phyloP scores from a whole-genome alignment of 2,113 vertebrate species.

The Scomber scombrus region DNA sequence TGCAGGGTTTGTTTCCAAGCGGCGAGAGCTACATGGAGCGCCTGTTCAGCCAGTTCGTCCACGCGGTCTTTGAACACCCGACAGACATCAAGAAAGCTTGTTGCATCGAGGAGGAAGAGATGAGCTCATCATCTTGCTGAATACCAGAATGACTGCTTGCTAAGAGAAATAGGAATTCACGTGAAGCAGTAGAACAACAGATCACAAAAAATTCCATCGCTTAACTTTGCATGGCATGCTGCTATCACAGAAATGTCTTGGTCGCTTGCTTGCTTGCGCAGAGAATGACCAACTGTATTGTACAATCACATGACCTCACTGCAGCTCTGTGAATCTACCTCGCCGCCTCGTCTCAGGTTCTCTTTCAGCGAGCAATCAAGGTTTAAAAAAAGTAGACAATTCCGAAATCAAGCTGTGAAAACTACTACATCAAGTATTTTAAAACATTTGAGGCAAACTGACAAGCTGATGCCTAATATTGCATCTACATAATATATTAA shows the following conservation, averaged over 20 bases:
- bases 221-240: slow-evolving; percentile 19
- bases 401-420: neutral
- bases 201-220: slow-evolving; percentile 5
- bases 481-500: neutral
- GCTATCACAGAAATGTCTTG: neutral
- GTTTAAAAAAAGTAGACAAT: neutral
- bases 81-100: slow-evolving; percentile 78
- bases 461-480: neutral
- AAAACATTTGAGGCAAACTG: neutral
- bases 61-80: slow-evolving; percentile 80
- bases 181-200: neutral
- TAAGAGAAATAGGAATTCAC: neutral
- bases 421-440: neutral
- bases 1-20: slow-evolving; percentile 86
- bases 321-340: slow-evolving; percentile 58
- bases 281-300: slow-evolving; percentile 31
- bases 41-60: slow-evolving; percentile 82
- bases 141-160: neutral
- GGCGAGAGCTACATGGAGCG: slow-evolving; percentile 84
- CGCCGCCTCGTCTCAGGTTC: slow-evolving; percentile 39
- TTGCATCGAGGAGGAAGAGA: slow-evolving; percentile 35
- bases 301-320: slow-evolving; percentile 9
- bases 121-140: slow-evolving; percentile 13
- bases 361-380: slow-evolving; percentile 1
- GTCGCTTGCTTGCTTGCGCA: neutral